Base-by-base conservation (phyloP, 2,113 vertebrate genomes). In the Uropsilus gracilis region DNA sequence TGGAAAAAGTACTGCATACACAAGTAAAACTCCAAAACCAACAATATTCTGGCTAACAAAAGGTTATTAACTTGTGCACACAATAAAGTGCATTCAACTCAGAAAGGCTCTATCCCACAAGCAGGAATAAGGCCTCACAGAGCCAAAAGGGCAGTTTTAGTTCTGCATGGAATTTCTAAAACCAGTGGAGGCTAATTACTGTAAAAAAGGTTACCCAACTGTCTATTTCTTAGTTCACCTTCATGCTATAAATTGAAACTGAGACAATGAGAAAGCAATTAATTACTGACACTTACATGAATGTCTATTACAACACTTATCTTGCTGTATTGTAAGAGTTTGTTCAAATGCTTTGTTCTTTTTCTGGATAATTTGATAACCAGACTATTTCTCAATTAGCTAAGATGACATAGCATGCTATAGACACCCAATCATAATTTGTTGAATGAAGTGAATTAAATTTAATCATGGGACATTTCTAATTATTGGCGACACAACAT, bases 11-110 rank as follows among this genome's bases (percentile, higher is more conserved):
- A 71, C 8, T 64, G 13, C 30, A 92, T 92, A 53, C 6, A 88
- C 71, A 55, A 85, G 44, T 3, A 73, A 73, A 95, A 95, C 3
- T 87, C 32, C 64, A 91, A 96, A 97, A 97, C 42, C 42, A 96
- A 94, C 24, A 94, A 37, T 66, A 84, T 55, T 83, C 76, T 91
- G 64, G 84, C 82, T 93, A 89, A 17, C 32, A 18, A 14, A 61
- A 89, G 28, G 48, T 57, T 78, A 22, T 76, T 97, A 82, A 50
- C 46, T 89, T 39, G 63, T 72, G 77, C 89, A 92, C 80, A 63
- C 1, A 93, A 39, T 32, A 76, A 72, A 46, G 87, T 46, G 1
- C 69, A 84, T 30, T 93, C 22, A 93, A 4, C 61, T 17, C 68
- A 48, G n/a, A 83, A 84, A 20, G 82, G 30, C 42, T 39, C n/a